These are phyloP conservation scores for Drosophila lacteicornis DNA, from an alignment of 1,140 invertebrate genomes.

Conservation along the genomic window DNA sequence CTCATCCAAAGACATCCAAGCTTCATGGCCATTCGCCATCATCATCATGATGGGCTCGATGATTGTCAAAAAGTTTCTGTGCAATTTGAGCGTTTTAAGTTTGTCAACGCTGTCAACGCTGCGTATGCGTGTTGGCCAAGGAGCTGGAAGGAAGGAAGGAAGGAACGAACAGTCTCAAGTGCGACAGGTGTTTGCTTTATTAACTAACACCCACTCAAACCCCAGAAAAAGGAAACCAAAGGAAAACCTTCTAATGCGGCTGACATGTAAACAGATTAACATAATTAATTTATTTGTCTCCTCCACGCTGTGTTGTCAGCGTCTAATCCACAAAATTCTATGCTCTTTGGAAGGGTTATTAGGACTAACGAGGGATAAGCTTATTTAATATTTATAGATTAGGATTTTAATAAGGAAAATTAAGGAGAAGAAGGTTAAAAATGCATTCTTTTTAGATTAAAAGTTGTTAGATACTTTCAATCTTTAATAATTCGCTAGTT, in stretches of 20 bases:
- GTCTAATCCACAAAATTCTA: conserved; percentile 57
- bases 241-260: conserved; percentile 22
- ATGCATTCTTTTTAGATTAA: not conserved
- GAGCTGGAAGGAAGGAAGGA: conserved; percentile 4
- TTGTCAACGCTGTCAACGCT: conserved; percentile 40
- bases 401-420: not conserved
- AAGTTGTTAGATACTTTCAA: not conserved
- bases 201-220: conserved; percentile 38
- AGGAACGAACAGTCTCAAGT: conserved; percentile 15
- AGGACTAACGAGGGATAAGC: not conserved
- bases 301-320: conserved; percentile 44
- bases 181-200: conserved; percentile 81
- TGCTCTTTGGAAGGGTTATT: not conserved
- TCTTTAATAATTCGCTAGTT: not conserved
- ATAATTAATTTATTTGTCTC: conserved; percentile 79
- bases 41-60: conserved; percentile 39
- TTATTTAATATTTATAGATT: not conserved
- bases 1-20: conserved; percentile 3
- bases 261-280: conserved; percentile 81
- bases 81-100: conserved; percentile 55
- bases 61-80: conserved; percentile 49
- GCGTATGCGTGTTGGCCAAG: conserved; percentile 48
- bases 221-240: conserved; percentile 2
- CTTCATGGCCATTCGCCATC: conserved; percentile 10
- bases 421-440: not conserved